These are phyloP conservation scores for Coptotermes formosanus DNA, from an alignment of 1,140 invertebrate species.

Conservation along the genomic window DNA sequence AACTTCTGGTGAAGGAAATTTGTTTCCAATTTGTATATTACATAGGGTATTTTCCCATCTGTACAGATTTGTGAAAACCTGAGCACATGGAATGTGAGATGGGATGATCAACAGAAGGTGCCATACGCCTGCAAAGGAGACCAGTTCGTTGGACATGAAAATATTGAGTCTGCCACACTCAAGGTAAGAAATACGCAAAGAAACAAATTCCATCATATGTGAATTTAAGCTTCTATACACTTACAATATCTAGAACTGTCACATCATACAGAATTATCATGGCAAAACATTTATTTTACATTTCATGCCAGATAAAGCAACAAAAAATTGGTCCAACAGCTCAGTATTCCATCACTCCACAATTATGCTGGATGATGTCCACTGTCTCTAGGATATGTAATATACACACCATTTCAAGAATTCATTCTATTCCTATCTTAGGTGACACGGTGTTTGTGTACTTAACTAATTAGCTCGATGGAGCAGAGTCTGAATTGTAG, in stretches of 20 bases:
- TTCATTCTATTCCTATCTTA: too few relatives aligned
- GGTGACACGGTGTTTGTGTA: too few relatives aligned
- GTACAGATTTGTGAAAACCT: conserved; percentile 26
- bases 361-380: too few relatives aligned
- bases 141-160: conserved; percentile 78
- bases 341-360: too few relatives aligned
- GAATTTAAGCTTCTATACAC: conserved; percentile 35
- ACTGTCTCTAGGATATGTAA: too few relatives aligned
- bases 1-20: too few relatives aligned
- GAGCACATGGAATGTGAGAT: conserved; percentile 50
- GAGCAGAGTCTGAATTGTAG: too few relatives aligned
- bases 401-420: too few relatives aligned
- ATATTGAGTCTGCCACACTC: conserved; percentile 47
- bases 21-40: not conserved
- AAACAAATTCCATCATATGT: not conserved
- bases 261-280: conserved; percentile 38
- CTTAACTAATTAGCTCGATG: too few relatives aligned
- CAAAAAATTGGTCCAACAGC: not conserved
- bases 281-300: not conserved
- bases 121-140: conserved; percentile 63
- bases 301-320: not conserved
- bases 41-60: not conserved
- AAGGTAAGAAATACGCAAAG: conserved; percentile 36
- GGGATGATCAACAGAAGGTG: conserved; percentile 55
- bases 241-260: conserved; percentile 48